phyloP scores from a whole-genome alignment of 2,888 invertebrate species.

The Ditylenchus weischeri region DNA sequence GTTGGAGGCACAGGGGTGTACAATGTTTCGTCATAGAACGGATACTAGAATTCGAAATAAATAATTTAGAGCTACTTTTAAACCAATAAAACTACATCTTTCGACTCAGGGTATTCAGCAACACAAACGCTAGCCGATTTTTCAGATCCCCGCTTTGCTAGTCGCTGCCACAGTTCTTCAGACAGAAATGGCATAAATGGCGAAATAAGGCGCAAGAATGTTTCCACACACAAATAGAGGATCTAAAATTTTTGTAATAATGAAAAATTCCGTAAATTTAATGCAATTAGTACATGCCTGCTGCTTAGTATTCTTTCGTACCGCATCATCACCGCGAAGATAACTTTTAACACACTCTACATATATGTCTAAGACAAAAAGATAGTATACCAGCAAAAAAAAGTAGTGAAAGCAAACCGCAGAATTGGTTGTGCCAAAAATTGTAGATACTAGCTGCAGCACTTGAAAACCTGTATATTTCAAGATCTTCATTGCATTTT shows the following conservation, averaged over 20 bases:
- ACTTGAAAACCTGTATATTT: constrained; percentile 78
- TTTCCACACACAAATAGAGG: constrained; percentile 78
- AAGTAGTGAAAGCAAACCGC: constrained; percentile 66
- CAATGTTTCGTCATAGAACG: too few species aligned
- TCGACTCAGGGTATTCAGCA: constrained; percentile 73
- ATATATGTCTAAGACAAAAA: too few species aligned
- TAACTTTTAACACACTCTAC: too few species aligned
- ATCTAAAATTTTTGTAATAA: constrained; percentile 65
- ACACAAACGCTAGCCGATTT: constrained; percentile 79
- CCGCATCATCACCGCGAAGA: too few species aligned
- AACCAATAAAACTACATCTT: constrained; percentile 13
- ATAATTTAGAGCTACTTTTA: too few species aligned
- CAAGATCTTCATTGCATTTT: constrained; percentile 73
- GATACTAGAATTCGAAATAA: too few species aligned
- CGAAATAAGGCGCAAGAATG: constrained; percentile 78
- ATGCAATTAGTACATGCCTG: too few species aligned
- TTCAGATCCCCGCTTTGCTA: constrained; percentile 66
- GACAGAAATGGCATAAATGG: constrained; percentile 97
- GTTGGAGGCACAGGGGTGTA: too few species aligned
- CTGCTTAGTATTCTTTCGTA: too few species aligned
- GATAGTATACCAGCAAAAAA: too few species aligned
- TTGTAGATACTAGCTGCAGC: constrained; percentile 87
- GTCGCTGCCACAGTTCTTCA: constrained; percentile 87
- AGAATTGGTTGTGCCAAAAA: constrained; percentile 93
- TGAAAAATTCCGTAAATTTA: too few species aligned